Conservation (phyloP, 2,888 invertebrate genomes). For the Xiphydria camelus region DNA sequence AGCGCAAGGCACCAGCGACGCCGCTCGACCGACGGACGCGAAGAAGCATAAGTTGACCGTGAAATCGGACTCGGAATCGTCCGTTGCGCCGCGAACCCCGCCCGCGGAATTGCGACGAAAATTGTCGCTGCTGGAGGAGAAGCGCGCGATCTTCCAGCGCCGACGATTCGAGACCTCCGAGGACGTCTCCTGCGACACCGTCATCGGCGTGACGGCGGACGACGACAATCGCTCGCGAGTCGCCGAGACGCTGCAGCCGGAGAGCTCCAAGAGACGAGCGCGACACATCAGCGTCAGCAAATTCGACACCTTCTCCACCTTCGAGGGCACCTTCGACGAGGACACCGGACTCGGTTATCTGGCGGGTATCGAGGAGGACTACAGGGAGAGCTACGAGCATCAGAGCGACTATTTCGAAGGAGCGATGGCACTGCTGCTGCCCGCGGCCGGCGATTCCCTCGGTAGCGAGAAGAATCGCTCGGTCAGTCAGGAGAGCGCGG, state of each 20-base stretch:
- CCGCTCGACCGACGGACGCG: conserved; percentile 2
- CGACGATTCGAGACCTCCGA: conserved; percentile 39
- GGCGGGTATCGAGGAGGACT: conserved; percentile 43
- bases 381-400: conserved; percentile 31
- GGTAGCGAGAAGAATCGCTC: conserved; percentile 36
- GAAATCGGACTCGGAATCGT: conserved; percentile 40
- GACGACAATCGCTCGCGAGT: conserved; percentile 22
- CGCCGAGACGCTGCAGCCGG: neutral
- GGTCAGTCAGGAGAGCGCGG: conserved; percentile 41
- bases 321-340: conserved; percentile 51
- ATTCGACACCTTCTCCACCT: conserved; percentile 51
- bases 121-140: conserved; percentile 45
- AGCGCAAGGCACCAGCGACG: conserved; percentile 20
- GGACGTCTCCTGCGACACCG: conserved; percentile 40
- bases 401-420: conserved; percentile 14
- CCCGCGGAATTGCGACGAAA: conserved; percentile 43
- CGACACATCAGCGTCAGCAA: conserved; percentile 46
- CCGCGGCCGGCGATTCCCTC: conserved; percentile 25
- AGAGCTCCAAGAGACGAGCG: conserved; percentile 6
- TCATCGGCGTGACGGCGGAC: conserved; percentile 33
- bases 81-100: conserved; percentile 30
- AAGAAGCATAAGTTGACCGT: conserved; percentile 27
- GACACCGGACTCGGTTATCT: conserved; percentile 44
- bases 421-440: conserved; percentile 1
- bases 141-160: conserved; percentile 48